Evolutionary conservation across 2,888 invertebrate genomes (phyloP).

Genomic region (Torymus aiolomorphi): DNA sequence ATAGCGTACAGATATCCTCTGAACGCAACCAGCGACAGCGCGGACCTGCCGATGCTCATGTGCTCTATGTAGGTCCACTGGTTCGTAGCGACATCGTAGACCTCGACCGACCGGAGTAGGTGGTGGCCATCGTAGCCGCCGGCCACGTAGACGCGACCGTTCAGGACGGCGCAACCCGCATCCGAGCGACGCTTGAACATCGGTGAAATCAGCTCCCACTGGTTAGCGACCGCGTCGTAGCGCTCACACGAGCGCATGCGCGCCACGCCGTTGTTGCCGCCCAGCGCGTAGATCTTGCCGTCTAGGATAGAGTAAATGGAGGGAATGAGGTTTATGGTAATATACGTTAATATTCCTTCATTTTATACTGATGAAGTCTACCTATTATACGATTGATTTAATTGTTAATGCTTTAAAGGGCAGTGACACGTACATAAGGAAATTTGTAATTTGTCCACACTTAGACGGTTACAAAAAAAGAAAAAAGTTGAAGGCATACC

Average conservation of each 20-base stretch:
- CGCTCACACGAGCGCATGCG: conserved; percentile 88
- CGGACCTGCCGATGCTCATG: conserved; percentile 86
- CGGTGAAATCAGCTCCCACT: conserved; percentile 86
- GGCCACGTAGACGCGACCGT: conserved; percentile 85
- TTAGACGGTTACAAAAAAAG: no score
- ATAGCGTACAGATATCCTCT: conserved; percentile 84
- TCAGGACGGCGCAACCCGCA: conserved; percentile 84
- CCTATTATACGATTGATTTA: no score
- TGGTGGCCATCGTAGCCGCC: conserved; percentile 89
- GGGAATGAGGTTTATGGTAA: no score
- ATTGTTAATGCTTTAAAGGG: no score
- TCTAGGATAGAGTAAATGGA: conserved; percentile 69
- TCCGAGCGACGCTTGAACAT: conserved; percentile 88
- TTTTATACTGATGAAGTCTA: no score
- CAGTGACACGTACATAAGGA: no score
- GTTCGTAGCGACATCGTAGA: conserved; percentile 82
- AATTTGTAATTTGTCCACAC: no score
- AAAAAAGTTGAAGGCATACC: no score
- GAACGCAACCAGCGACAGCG: conserved; percentile 84
- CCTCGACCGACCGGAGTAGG: conserved; percentile 85
- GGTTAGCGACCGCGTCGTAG: conserved; percentile 85
- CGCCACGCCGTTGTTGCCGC: conserved; percentile 87
- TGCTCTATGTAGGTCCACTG: conserved; percentile 85
- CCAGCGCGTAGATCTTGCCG: conserved; percentile 87
- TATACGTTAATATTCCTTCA: no score